Evolutionary conservation across 2,888 invertebrate species (phyloP).

Genomic region (Pollenia griseotomentosa): DNA sequence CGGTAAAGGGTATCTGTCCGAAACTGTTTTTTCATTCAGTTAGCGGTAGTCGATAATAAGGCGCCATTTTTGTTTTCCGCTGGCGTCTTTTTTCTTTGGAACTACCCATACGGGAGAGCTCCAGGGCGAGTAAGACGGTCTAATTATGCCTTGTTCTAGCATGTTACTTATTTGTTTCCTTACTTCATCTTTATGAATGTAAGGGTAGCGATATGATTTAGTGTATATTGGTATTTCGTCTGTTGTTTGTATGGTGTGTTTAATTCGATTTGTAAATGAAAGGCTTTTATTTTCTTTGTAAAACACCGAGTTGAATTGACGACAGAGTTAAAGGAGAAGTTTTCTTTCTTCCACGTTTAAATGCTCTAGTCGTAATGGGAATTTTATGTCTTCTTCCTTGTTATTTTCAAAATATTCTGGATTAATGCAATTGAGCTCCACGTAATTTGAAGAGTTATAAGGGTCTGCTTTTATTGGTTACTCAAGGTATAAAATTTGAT

Average conservation of each 20-base stretch:
- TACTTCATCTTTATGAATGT: constrained; percentile 22
- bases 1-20: constrained; percentile 19
- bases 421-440: constrained; percentile 23
- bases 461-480: constrained; percentile 23
- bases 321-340: neutral
- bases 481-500: constrained; percentile 11
- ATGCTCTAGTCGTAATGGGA: constrained; percentile 10
- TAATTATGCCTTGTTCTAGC: constrained; percentile 20
- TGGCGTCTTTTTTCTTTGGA: constrained; percentile 19
- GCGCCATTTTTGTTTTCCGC: constrained; percentile 4
- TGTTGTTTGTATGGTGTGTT: constrained; percentile 14
- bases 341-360: constrained; percentile 21
- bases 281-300: neutral
- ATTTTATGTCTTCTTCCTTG: neutral
- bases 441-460: constrained; percentile 9
- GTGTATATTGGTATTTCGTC: constrained; percentile 12
- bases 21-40: constrained; percentile 12
- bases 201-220: constrained; percentile 16
- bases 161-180: constrained; percentile 1
- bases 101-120: constrained; percentile 21
- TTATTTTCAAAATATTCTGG: constrained; percentile 1
- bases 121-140: constrained; percentile 2
- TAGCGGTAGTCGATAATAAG: constrained; percentile 28
- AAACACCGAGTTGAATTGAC: too few species aligned
- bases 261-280: constrained; percentile 19